Conservation (phyloP, 2,797 vertebrate species). For the Rhinatrema bivittatum region DNA sequence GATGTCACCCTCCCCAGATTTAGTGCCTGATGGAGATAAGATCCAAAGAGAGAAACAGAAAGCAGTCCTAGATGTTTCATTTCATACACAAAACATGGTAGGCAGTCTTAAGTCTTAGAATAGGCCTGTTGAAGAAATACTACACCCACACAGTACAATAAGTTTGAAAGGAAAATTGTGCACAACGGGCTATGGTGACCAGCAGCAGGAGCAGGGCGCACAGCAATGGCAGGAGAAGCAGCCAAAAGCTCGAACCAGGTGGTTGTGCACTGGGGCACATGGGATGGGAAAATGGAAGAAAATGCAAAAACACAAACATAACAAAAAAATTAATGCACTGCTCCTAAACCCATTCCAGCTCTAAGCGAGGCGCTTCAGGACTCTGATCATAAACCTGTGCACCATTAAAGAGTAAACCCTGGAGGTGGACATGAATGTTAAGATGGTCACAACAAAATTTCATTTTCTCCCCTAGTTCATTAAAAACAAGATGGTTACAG, state of each 20-base stretch:
- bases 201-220: slow-evolving; percentile 41
- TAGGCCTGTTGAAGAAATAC: slow-evolving; percentile 21
- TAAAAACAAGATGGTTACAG: no score
- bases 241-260: slow-evolving; percentile 52
- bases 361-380: slow-evolving; percentile 4
- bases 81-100: slow-evolving; percentile 40
- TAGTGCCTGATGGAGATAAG: slow-evolving; percentile 11
- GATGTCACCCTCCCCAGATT: neutral
- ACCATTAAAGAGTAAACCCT: no score
- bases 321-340: slow-evolving; percentile 55
- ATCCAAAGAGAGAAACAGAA: slow-evolving; percentile 44
- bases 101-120: slow-evolving; percentile 11
- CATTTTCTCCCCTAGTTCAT: no score
- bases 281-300: slow-evolving; percentile 17
- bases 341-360: slow-evolving; percentile 70
- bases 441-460: no score
- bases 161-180: slow-evolving; percentile 32
- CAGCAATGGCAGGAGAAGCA: slow-evolving; percentile 50
- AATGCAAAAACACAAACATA: slow-evolving; percentile 29
- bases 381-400: no score
- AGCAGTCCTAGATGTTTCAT: slow-evolving; percentile 50
- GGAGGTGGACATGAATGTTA: no score
- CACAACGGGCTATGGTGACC: slow-evolving; percentile 40
- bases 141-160: slow-evolving; percentile 29
- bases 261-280: slow-evolving; percentile 32